phyloP scores from a whole-genome alignment of 2,797 vertebrate species.

The Acipenser ruthenus region DNA sequence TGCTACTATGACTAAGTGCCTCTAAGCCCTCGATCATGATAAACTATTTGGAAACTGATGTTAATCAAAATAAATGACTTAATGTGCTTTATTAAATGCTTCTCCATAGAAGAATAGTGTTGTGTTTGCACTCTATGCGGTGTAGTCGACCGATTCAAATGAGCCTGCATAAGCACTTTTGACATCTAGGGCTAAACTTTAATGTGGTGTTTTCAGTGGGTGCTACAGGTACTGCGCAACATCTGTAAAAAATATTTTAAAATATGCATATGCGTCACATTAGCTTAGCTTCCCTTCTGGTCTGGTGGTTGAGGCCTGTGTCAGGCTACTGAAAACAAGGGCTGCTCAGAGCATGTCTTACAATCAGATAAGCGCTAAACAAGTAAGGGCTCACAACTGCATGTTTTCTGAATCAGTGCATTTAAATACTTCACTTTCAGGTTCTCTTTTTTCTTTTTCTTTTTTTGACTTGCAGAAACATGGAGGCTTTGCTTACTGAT shows the following conservation, averaged over 20 bases:
- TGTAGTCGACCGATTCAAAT: conserved; percentile 42
- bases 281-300: conserved; percentile 14
- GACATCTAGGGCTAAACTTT: conserved; percentile 40
- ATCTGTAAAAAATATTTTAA: conserved; percentile 27
- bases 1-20: conserved; percentile 21
- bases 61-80: conserved; percentile 42
- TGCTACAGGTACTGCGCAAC: conserved; percentile 38
- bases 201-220: conserved; percentile 34
- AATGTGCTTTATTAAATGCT: conserved; percentile 48
- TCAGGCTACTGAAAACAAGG: conserved; percentile 21
- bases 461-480: conserved; percentile 24
- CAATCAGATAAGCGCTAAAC: conserved; percentile 30
- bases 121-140: conserved; percentile 39
- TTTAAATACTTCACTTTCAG: conserved; percentile 36
- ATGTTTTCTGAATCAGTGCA: conserved; percentile 28
- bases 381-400: conserved; percentile 23
- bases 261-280: conserved; percentile 34
- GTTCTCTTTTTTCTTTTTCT: conserved; percentile 20
- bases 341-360: conserved; percentile 16
- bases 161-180: conserved; percentile 26
- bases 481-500: conserved; percentile 33
- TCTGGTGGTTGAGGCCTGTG: conserved; percentile 3
- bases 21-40: conserved; percentile 44
- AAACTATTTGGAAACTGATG: conserved; percentile 43
- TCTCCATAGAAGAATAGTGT: conserved; percentile 40